Evolutionary conservation across 2,113 vertebrate species (phyloP), one percentile per base, ranked within the genome.

Genomic region (Sclerurus mexicanus): DNA sequence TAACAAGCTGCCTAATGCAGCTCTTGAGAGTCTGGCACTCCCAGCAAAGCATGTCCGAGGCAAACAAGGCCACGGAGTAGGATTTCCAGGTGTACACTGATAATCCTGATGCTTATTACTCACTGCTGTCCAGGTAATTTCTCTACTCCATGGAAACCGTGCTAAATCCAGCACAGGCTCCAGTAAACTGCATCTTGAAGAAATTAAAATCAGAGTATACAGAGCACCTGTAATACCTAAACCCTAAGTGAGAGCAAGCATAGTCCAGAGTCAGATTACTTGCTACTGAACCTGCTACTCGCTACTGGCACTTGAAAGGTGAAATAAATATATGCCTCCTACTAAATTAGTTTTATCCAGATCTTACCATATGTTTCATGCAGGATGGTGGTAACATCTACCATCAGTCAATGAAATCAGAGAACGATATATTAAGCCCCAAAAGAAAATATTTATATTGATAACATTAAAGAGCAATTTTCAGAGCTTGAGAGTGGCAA

Each of bases 61-160:
- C 59, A 81, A 75, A 74, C 0, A 1, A 87, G 42, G 18, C 8
- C 47, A n/a, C 2, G 39, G 23, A 1, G 0, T 7, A 39, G 30
- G n/a, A 91, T 35, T 74, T 53, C 22, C 1, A 6, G 37, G 24
- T 69, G 58, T 63, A 62, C 20, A 7, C 3, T 31, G 14, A 69
- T 31, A 84, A 15, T 22, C 46, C 3, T 17, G 25, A 42, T 25
- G n/a, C 30, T 63, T 69, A 52, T 28, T 35, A 46, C 40, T 63
- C 69, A 75, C n/a, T 2, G 1, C 13, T 50, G 49, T 50, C 46
- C 37, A 72, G 35, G 6, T 77, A 10, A 50, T 55, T 76, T 56
- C 52, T 72, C 30, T 28, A 72, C 46, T 6, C 39, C 1, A 0
- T 7, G 12, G 35, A 78, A 68, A 69, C 11, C 58, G 63, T 42